These are phyloP conservation scores for Pseudonaja textilis DNA, from an alignment of 2,113 vertebrate genomes.

Conservation along the genomic window DNA sequence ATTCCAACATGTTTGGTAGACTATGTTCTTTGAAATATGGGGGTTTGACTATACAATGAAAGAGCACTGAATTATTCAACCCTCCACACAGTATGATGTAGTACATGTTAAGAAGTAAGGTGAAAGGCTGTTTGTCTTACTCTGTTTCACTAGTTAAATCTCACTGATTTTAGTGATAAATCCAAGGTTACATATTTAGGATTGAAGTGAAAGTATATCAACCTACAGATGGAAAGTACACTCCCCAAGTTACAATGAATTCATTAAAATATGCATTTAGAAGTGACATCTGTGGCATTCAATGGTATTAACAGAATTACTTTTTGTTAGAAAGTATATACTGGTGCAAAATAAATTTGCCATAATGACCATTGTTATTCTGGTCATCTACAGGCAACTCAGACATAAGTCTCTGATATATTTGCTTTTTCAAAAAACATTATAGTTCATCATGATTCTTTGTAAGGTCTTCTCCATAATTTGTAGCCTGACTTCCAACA, in stretches of 20 bases:
- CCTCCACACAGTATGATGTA: background rate
- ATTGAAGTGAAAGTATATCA: constrained; percentile 12
- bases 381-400: constrained; percentile 11
- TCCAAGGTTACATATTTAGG: background rate
- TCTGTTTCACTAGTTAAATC: background rate
- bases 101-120: background rate
- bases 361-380: constrained; percentile 9
- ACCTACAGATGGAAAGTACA: constrained; percentile 24
- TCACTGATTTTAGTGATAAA: background rate
- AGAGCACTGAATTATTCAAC: background rate
- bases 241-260: constrained; percentile 30
- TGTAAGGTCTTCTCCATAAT: constrained; percentile 96
- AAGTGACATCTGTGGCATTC: constrained; percentile 35
- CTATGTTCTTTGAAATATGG: background rate
- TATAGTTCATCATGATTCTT: constrained; percentile 93
- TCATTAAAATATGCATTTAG: constrained; percentile 25
- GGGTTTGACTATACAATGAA: background rate
- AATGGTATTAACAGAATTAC: constrained; percentile 46
- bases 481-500: constrained; percentile 97
- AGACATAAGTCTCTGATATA: background rate
- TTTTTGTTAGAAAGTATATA: constrained; percentile 37
- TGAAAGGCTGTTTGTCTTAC: constrained; percentile 17
- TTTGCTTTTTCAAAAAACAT: constrained; percentile 53
- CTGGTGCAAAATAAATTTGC: constrained; percentile 40
- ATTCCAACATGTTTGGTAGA: background rate